Evolutionary conservation across 2,797 vertebrate species (phyloP).

Genomic region (Falco naumanni): DNA sequence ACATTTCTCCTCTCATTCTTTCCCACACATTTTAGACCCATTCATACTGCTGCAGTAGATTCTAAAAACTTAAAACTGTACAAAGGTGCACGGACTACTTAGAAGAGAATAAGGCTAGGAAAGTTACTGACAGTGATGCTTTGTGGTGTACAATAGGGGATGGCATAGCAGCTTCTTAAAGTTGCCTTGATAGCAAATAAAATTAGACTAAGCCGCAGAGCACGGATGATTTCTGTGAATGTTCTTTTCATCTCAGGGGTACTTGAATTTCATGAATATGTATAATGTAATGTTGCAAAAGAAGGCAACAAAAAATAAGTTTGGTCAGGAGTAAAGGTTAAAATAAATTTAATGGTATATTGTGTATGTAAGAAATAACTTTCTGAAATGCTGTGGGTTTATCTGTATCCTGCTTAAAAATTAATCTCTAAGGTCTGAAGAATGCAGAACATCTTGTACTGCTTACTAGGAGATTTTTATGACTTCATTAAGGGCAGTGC

Average conservation of each 20-base stretch:
- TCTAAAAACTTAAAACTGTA: not conserved
- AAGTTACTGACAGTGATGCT: not conserved
- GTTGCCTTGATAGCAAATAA: not conserved
- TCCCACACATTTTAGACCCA: accelerated
- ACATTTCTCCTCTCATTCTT: not conserved
- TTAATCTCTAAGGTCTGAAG: conserved; percentile 22
- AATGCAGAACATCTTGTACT: not conserved
- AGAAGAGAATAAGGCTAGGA: not conserved
- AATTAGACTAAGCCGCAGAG: not conserved
- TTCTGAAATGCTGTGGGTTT: conserved; percentile 7
- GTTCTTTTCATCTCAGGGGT: not conserved
- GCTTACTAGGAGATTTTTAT: conserved; percentile 17
- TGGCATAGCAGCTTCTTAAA: not conserved
- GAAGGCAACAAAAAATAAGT: conserved; percentile 22
- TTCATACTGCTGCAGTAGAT: not conserved
- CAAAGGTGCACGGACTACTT: not conserved
- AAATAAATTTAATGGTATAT: conserved; percentile 2
- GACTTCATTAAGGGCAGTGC: conserved; percentile 36
- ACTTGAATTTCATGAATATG: conserved; percentile 7
- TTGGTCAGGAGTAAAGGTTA: conserved; percentile 48
- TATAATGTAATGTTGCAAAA: not conserved
- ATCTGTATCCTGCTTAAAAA: not conserved
- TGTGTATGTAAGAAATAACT: conserved; percentile 5
- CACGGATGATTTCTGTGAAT: not conserved
- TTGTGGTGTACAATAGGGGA: not conserved